Evolutionary conservation across 1,140 invertebrate species (phyloP).

Genomic region (Phthorimaea operculella): DNA sequence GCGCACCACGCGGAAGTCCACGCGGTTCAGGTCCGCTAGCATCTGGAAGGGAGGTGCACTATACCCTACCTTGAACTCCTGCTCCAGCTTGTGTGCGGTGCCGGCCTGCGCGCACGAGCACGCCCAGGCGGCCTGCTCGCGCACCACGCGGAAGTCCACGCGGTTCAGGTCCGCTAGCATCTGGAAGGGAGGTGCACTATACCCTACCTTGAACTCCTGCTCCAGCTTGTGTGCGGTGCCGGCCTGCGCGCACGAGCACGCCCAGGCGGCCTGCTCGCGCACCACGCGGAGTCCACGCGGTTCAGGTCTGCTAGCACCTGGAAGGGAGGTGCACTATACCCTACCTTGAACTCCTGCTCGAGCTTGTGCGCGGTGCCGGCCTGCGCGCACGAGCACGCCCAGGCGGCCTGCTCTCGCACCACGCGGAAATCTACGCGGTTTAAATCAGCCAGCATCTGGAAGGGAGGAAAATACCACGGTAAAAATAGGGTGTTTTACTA

Average conservation of each 20-base stretch:
- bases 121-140: conserved; percentile 93
- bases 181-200: conserved; percentile 65
- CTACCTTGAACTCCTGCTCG: conserved; percentile 90
- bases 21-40: conserved; percentile 95
- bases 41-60: conserved; percentile 72
- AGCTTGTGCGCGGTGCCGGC: conserved; percentile 80
- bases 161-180: conserved; percentile 98
- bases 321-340: not conserved
- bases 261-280: conserved; percentile 92
- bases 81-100: conserved; percentile 80
- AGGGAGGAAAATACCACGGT: no score
- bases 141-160: conserved; percentile 93
- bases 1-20: conserved; percentile 94
- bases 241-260: conserved; percentile 93
- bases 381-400: conserved; percentile 97
- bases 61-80: conserved; percentile 83
- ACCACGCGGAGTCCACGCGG: conserved; percentile 92
- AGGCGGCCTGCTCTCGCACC: conserved; percentile 90
- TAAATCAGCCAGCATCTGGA: conserved; percentile 96
- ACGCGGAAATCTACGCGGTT: conserved; percentile 94
- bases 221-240: conserved; percentile 80
- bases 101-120: conserved; percentile 92
- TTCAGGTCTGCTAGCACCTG: conserved; percentile 98
- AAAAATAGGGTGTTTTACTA: no score
- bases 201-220: conserved; percentile 85